phyloP scores from a whole-genome alignment of 2,888 invertebrate species.

The Drosophila siamana region DNA sequence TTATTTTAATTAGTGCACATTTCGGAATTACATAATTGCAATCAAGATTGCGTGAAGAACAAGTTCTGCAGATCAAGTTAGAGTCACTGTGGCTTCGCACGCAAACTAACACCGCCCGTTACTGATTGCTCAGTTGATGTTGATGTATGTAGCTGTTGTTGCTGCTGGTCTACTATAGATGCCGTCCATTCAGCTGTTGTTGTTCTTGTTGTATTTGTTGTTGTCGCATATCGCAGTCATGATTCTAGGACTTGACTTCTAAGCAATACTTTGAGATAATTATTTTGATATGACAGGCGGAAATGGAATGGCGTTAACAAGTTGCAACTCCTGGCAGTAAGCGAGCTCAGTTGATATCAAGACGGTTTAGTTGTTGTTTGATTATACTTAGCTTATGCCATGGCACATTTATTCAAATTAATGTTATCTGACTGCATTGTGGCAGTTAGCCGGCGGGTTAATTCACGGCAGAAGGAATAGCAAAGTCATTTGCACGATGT shows the following conservation, averaged over 20 bases:
- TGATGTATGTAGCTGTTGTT: slow-evolving; percentile 17
- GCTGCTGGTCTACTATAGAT: slow-evolving; percentile 1
- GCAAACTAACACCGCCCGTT: slow-evolving; percentile 55
- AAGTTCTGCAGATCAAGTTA: slow-evolving; percentile 73
- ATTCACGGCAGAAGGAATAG: neutral
- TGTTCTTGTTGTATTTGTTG: slow-evolving; percentile 25
- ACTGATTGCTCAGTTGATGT: slow-evolving; percentile 36
- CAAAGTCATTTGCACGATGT: slow-evolving; percentile 29
- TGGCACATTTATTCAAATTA: slow-evolving; percentile 51
- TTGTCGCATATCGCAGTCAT: slow-evolving; percentile 42
- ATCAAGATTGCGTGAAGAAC: slow-evolving; percentile 78
- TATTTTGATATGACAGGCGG: slow-evolving; percentile 83
- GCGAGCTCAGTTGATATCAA: slow-evolving; percentile 32
- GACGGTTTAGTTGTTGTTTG: slow-evolving; percentile 43
- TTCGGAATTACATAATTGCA: slow-evolving; percentile 78
- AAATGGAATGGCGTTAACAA: slow-evolving; percentile 81
- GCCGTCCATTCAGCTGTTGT: slow-evolving; percentile 18
- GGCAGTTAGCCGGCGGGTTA: slow-evolving; percentile 25
- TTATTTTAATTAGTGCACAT: slow-evolving; percentile 75
- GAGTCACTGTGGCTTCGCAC: slow-evolving; percentile 51
- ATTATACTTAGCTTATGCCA: slow-evolving; percentile 27
- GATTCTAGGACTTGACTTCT: slow-evolving; percentile 55
- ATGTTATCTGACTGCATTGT: slow-evolving; percentile 67
- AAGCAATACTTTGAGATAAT: slow-evolving; percentile 76
- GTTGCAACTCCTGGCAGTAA: slow-evolving; percentile 60